Evolutionary conservation across 2,797 vertebrate species (phyloP).

Genomic region (Xiphorhynchus erythropygius): DNA sequence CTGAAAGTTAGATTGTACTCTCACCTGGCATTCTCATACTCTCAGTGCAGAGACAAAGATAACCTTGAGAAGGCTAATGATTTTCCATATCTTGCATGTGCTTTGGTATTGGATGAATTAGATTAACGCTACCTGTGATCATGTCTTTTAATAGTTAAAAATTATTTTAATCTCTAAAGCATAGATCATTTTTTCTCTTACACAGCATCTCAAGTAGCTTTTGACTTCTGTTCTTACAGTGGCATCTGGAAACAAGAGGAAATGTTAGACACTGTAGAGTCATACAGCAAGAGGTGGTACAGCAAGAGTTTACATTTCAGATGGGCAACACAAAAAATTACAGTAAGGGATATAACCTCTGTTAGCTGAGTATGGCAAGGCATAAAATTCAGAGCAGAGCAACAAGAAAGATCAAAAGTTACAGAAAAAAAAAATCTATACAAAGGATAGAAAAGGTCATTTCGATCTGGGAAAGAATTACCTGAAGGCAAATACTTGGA

Average conservation of each 20-base stretch:
- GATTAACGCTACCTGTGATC: background rate
- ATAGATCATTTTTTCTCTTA: background rate
- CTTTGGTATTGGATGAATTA: background rate
- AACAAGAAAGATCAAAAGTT: background rate
- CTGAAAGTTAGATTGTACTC: background rate
- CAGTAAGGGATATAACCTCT: background rate
- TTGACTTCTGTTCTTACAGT: background rate
- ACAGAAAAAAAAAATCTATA: background rate
- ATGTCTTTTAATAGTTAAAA: background rate
- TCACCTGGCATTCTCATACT: background rate
- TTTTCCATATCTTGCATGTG: background rate
- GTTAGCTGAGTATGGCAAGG: background rate
- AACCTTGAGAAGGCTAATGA: background rate
- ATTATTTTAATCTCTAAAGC: background rate
- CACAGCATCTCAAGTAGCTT: background rate
- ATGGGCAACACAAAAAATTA: background rate
- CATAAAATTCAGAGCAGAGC: background rate
- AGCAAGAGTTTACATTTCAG: background rate
- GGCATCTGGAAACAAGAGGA: background rate
- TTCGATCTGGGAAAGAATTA: background rate
- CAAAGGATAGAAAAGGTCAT: background rate
- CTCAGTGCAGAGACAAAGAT: background rate
- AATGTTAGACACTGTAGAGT: background rate
- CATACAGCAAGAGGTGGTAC: background rate
- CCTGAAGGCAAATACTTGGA: background rate